Base-by-base conservation (phyloP, 37 sponge, comb jelly and placozoan genomes). In the Halisarca cf. caerulea region DNA sequence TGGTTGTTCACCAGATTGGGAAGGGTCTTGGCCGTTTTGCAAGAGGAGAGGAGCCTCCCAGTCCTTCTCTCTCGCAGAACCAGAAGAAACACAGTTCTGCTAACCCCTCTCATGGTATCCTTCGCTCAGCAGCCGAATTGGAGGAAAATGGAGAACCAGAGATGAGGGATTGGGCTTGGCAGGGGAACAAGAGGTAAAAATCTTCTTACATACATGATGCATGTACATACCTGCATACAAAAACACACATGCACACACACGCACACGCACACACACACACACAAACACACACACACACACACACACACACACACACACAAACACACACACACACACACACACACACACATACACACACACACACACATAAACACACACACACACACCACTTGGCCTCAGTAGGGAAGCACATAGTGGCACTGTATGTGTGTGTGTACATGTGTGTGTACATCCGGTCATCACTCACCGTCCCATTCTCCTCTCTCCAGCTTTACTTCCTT, bases 21-120 rank as follows among this genome's bases (percentile, higher is more conserved):
- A 82, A 68, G 62, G 92, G 88, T 62, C 57, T 92, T 8, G 58
- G 84, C 80, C 53, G 82, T 14, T 75, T 91, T 5, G 60, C 85
- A 53, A 80, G 44, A 23, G 92, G 92, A 42, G 73, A 58, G 43
- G 71, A 91, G 62, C 80, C 77, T 17, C 20, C 71, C 25, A 36
- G n/a, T 3, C 41, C 5, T 6, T 74, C 45, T 2, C 7, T 43
- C 25, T 23, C 25, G 23, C 47, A 27, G 80, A 27, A 82, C 61
- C 84, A 83, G 78, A 64, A 85, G 78, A 35, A 51, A 47, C 7
- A 0, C 18, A 59, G 55, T 39, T 73, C 68, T 1, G 2, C 74
- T 9, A 53, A 38, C 42, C 15, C 4, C 18, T 43, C 11, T 41
- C 39, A 40, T 30, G n/a, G 51, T 55, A 21, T 24, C 42, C 30